Evolutionary conservation across 2,888 invertebrate species (phyloP).

Genomic region (Sinotaia quadrata): DNA sequence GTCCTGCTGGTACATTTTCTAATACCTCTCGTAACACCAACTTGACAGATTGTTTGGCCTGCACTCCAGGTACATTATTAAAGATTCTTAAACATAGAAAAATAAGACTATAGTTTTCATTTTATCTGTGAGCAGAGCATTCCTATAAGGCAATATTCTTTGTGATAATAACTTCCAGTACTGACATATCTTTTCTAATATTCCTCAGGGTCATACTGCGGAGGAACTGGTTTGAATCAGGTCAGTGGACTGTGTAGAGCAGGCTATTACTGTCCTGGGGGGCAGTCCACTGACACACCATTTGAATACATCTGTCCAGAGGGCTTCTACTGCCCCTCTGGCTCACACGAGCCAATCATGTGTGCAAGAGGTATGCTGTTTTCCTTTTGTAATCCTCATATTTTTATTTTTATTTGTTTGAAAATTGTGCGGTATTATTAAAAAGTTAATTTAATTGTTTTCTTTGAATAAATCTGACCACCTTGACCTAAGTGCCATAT

Average conservation of each 20-base stretch:
- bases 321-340: slow-evolving; percentile 64
- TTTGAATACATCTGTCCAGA: slow-evolving; percentile 54
- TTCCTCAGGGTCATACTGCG: slow-evolving; percentile 65
- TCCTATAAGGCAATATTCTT: no score
- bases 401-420: no score
- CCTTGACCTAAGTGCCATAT: no score
- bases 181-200: not conserved
- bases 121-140: not conserved
- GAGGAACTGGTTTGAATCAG: slow-evolving; percentile 51
- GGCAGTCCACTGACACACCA: slow-evolving; percentile 59
- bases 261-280: slow-evolving; percentile 68
- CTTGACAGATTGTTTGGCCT: slow-evolving; percentile 60
- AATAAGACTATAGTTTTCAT: no score
- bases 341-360: slow-evolving; percentile 54
- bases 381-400: not conserved
- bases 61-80: slow-evolving; percentile 59
- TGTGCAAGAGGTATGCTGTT: slow-evolving; percentile 56
- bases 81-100: not conserved
- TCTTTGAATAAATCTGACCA: no score
- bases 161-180: no score
- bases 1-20: slow-evolving; percentile 67
- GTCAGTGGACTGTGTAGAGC: slow-evolving; percentile 57
- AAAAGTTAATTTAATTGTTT: no score
- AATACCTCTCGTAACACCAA: slow-evolving; percentile 63
- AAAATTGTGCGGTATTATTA: no score